phyloP scores from a whole-genome alignment of 2,113 vertebrate species.

The Microtus oregoni region DNA sequence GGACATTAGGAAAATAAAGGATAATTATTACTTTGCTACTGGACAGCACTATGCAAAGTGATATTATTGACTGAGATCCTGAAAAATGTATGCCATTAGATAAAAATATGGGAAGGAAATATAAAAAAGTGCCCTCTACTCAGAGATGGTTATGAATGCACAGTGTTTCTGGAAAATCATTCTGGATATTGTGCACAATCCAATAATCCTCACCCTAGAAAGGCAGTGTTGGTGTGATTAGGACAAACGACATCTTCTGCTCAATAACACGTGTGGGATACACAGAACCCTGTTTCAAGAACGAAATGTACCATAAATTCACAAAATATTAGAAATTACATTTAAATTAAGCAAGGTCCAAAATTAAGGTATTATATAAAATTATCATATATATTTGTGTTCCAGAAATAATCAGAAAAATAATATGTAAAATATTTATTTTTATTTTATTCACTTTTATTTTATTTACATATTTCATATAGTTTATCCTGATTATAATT shows the following conservation, averaged over 20 bases:
- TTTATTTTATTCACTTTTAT: background rate
- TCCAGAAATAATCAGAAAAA: background rate
- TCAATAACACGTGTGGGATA: too few relatives aligned
- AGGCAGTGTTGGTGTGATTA: fast-evolving
- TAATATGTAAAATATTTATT: background rate
- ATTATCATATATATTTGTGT: background rate
- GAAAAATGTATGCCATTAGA: background rate
- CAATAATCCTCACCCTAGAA: background rate
- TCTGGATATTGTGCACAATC: background rate
- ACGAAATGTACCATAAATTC: background rate
- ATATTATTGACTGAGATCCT: background rate
- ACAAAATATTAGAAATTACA: background rate
- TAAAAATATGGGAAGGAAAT: background rate
- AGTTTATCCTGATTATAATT: background rate
- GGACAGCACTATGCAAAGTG: background rate
- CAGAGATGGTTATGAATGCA: background rate
- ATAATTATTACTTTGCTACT: background rate
- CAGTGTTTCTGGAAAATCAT: background rate
- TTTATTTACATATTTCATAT: background rate
- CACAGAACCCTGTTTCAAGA: background rate
- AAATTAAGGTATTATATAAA: background rate
- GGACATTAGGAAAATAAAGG: background rate
- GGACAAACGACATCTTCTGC: too few relatives aligned
- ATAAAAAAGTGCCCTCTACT: background rate
- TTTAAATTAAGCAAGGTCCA: background rate